These are phyloP conservation scores for Anneissia japonica DNA, from an alignment of 35 echinoderm and acorn worm genomes.

Conservation along the genomic window DNA sequence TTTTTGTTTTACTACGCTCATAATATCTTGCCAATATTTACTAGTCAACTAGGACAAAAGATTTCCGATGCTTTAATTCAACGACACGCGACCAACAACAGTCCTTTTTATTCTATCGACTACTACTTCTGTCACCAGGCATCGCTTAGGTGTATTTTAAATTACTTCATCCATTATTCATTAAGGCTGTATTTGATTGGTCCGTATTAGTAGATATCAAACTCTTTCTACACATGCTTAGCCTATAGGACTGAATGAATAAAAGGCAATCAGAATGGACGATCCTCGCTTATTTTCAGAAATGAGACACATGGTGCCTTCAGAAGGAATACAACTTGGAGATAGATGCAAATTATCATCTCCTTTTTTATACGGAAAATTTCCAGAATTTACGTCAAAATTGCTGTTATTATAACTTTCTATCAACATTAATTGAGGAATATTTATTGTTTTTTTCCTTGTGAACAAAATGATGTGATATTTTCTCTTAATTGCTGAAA, in stretches of 20 bases:
- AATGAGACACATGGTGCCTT: neutral
- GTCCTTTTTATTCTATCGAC: neutral
- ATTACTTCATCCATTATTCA: neutral
- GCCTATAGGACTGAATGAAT: neutral
- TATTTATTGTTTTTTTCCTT: neutral
- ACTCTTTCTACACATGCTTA: neutral
- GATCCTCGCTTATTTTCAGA: neutral
- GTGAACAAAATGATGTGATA: neutral
- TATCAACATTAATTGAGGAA: neutral
- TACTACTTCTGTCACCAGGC: neutral
- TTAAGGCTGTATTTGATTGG: neutral
- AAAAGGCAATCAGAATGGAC: neutral
- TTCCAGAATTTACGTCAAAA: too few relatives aligned
- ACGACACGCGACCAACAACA: constrained; percentile 1
- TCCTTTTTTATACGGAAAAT: too few relatives aligned
- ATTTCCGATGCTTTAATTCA: neutral
- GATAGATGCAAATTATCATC: neutral
- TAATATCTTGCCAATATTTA: neutral
- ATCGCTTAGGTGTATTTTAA: neutral
- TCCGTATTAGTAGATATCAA: neutral
- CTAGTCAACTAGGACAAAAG: neutral
- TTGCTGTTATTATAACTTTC: neutral
- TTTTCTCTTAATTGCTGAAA: neutral
- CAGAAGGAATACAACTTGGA: neutral
- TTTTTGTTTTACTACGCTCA: neutral